These are phyloP conservation scores for Phenacoccus solenopsis DNA, from an alignment of 1,140 invertebrate species.

Conservation along the genomic window DNA sequence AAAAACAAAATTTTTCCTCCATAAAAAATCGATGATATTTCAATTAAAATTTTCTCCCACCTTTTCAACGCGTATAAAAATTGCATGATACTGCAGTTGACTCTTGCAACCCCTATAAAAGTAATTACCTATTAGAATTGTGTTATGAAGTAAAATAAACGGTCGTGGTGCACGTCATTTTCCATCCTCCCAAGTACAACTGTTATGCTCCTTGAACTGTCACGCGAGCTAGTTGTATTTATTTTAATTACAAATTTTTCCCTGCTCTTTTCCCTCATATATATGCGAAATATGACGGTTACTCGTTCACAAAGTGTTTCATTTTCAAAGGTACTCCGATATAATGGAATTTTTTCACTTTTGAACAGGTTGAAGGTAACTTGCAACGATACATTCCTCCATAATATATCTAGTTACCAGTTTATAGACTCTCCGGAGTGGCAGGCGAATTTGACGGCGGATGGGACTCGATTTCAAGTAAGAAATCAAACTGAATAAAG, in stretches of 20 bases:
- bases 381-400: conserved; percentile 65
- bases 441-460: conserved; percentile 41
- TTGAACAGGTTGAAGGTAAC: conserved; percentile 54
- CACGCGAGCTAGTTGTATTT: not conserved
- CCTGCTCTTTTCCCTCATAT: too few relatives aligned
- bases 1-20: too few relatives aligned
- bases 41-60: too few relatives aligned
- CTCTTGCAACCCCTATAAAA: not conserved
- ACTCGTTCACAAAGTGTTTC: too few relatives aligned
- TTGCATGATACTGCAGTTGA: too few relatives aligned
- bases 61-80: too few relatives aligned
- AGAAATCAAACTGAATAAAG: too few relatives aligned
- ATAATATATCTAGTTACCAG: conserved; percentile 65
- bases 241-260: not conserved
- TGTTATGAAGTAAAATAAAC: not conserved
- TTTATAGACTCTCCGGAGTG: conserved; percentile 80
- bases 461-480: conserved; percentile 45
- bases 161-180: not conserved
- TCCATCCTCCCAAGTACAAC: not conserved
- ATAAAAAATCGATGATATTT: too few relatives aligned
- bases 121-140: not conserved
- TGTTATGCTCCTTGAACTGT: not conserved
- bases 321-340: not conserved
- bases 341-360: not conserved
- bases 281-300: too few relatives aligned